Percentiles rank a stretch among this genome's conserved stretches.
Evolutionary conservation across 2,888 invertebrate species (phyloP).

Genomic region (Xanthorhoe spadicearia): DNA sequence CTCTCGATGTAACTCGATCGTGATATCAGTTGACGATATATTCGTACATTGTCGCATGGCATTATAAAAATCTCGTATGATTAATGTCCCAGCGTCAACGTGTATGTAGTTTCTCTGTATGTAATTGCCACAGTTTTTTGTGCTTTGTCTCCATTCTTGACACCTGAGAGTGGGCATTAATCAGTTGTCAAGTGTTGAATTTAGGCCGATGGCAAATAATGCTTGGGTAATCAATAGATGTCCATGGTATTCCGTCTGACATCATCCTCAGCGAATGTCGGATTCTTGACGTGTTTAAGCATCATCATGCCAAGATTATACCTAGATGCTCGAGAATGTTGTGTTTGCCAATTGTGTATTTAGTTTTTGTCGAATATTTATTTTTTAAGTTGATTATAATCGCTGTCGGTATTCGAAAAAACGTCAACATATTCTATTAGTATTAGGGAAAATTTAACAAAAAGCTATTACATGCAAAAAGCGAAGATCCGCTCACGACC

Average conservation of each 20-base stretch:
- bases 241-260: slow-evolving; percentile 65
- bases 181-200: slow-evolving; percentile 78
- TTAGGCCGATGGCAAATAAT: slow-evolving; percentile 68
- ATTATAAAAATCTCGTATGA: slow-evolving; percentile 66
- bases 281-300: slow-evolving; percentile 61
- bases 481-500: slow-evolving; percentile 69
- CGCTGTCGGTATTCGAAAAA: slow-evolving; percentile 59
- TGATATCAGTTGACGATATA: slow-evolving; percentile 57
- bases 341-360: slow-evolving; percentile 48
- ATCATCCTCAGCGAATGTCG: slow-evolving; percentile 59
- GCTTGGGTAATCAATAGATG: slow-evolving; percentile 68
- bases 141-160: slow-evolving; percentile 68
- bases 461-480: slow-evolving; percentile 71
- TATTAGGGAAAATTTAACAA: slow-evolving; percentile 65
- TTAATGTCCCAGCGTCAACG: slow-evolving; percentile 68
- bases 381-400: slow-evolving; percentile 61
- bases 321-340: slow-evolving; percentile 51
- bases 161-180: slow-evolving; percentile 77
- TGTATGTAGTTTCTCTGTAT: slow-evolving; percentile 66
- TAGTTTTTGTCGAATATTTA: slow-evolving; percentile 58
- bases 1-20: slow-evolving; percentile 53
- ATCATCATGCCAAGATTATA: slow-evolving; percentile 59
- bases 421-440: slow-evolving; percentile 68
- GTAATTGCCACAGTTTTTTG: slow-evolving; percentile 72
- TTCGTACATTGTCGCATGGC: slow-evolving; percentile 61